A percentile compares a stretch with the other conserved stretches of the same genome.
Evolutionary conservation across 1,140 invertebrate genomes (phyloP).

Genomic region (Holotrichia oblita): DNA sequence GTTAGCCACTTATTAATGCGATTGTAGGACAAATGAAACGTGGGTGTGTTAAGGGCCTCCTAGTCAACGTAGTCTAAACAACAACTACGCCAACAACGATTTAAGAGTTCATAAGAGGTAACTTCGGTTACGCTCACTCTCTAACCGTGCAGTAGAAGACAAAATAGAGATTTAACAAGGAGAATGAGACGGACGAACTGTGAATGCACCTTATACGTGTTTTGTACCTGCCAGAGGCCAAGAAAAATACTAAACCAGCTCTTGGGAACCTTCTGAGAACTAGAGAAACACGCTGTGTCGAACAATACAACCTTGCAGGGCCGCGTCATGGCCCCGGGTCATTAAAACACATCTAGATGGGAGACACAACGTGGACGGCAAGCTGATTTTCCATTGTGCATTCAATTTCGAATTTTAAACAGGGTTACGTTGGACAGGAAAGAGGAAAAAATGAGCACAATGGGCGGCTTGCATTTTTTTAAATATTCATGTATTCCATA

Average conservation of each 20-base stretch:
- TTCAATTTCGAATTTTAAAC: conserved; percentile 49
- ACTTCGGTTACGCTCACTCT: conserved; percentile 32
- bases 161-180: conserved; percentile 8
- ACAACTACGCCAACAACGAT: not conserved
- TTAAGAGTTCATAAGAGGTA: conserved; percentile 27
- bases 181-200: conserved; percentile 27
- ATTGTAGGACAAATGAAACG: not conserved
- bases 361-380: conserved; percentile 42
- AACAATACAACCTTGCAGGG: conserved; percentile 52
- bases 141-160: not conserved
- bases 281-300: conserved; percentile 46
- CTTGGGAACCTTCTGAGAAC: conserved; percentile 47
- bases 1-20: conserved; percentile 26
- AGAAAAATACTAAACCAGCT: conserved; percentile 45
- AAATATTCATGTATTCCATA: conserved; percentile 18
- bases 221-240: conserved; percentile 30
- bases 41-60: conserved; percentile 26
- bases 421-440: conserved; percentile 29
- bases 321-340: conserved; percentile 43
- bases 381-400: conserved; percentile 44
- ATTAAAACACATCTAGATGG: conserved; percentile 45
- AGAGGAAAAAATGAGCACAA: conserved; percentile 4
- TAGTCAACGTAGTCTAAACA: conserved; percentile 26
- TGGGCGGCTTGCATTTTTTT: conserved; percentile 18
- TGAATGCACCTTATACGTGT: conserved; percentile 29